Conservation (phyloP, 1,140 invertebrate genomes). For the Papilio helenus region DNA sequence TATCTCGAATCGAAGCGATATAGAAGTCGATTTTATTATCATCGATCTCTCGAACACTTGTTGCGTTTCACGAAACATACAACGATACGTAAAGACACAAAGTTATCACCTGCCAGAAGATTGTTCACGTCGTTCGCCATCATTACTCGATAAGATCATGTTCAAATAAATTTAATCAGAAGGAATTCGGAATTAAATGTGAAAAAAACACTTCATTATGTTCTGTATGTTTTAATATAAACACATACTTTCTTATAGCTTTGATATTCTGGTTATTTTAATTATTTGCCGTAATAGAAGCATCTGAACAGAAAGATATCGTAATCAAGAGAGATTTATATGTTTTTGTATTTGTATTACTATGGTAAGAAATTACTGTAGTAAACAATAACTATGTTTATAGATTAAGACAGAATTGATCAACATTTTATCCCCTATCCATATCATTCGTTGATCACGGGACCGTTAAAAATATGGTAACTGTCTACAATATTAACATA, state of each 20-base stretch:
- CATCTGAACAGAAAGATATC: neutral
- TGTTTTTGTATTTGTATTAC: neutral
- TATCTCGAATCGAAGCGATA: constrained; percentile 34
- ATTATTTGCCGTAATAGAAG: neutral
- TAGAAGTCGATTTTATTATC: constrained; percentile 39
- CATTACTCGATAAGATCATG: constrained; percentile 20
- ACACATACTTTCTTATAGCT: neutral
- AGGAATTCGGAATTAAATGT: neutral
- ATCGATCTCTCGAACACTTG: constrained; percentile 37
- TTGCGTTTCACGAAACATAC: constrained; percentile 36
- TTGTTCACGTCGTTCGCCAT: neutral
- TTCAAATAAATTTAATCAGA: constrained; percentile 24
- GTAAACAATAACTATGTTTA: neutral
- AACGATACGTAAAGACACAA: constrained; percentile 14
- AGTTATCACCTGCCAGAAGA: constrained; percentile 14
- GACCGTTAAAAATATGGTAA: neutral
- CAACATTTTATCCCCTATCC: neutral
- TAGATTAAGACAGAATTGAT: neutral
- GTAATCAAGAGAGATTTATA: too few species aligned
- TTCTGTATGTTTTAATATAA: neutral
- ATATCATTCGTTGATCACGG: neutral
- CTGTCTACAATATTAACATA: neutral
- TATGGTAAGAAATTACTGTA: neutral
- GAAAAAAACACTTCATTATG: neutral
- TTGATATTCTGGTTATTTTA: neutral